Base-by-base conservation (phyloP, 2,888 invertebrate genomes). In the Amphipoea lucens region DNA sequence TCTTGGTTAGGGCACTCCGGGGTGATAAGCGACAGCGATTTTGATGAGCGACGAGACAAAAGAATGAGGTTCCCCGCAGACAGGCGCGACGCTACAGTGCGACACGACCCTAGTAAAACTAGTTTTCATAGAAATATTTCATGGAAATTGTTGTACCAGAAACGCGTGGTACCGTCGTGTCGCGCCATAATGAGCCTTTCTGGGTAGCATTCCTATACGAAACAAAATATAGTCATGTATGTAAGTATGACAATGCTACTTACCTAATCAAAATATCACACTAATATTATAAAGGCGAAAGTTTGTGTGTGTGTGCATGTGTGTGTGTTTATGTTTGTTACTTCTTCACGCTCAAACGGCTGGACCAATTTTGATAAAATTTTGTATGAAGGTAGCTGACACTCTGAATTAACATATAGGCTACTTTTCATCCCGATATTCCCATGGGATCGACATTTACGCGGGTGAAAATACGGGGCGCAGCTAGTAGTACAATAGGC, bases 1-100 rank as follows among this genome's bases (percentile, higher is more conserved):
- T 86, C 68, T 68, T 73, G 11, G 36, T 76, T 20, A 45, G 29
- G 17, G 0, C 4, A 5, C 9, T 57, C 14, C 3, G 12, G 45
- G 14, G 51, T 68, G 62, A 81, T 48, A 63, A 23, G 72, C n/a
- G 36, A 11, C 11, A 67, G 88, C 82, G 87, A 45, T 23, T 68
- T 45, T 14, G 7, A 0, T 4, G 4, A 51, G 3, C 17, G 0
- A 48, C 68, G 45, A 69, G 12, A 36, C 36, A 14, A 70, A 68
- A 51, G 1, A 20, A 23, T 36, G 20, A 57, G 57, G 23, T 23
- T 23, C 23, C 23, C 57, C 23, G 11, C 23, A 23, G 57, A 23
- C 23, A 23, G 57, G 57, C 57, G 23, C 23, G 9, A 57, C 57
- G 57, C 9, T 9, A 57, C 23, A 9, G 9, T 9, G 1, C 23